Evolutionary conservation across 2,797 vertebrate species (phyloP).

Genomic region (Perodicticus potto): DNA sequence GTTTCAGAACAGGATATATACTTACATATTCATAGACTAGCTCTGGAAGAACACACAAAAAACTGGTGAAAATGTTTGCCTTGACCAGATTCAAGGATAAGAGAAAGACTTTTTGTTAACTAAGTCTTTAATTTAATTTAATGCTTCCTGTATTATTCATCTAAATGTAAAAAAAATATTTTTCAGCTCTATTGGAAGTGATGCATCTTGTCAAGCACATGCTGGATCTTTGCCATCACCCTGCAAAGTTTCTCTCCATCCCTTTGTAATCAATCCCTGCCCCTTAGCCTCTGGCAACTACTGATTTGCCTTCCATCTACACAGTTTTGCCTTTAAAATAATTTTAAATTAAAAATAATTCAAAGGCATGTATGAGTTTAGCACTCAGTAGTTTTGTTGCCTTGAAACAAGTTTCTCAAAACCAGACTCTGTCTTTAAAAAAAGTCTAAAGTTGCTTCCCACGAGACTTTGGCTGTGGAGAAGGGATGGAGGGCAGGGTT

Average conservation of each 20-base stretch:
- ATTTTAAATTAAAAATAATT: not conserved
- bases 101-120: not conserved
- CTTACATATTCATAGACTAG: not conserved
- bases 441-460: not conserved
- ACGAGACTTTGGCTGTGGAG: not conserved
- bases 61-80: not conserved
- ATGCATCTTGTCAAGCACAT: too few species aligned
- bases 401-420: not conserved
- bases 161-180: not conserved
- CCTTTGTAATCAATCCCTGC: not conserved
- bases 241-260: not conserved
- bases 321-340: conserved; percentile 20
- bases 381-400: not conserved
- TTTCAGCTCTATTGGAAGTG: not conserved
- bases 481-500: not conserved
- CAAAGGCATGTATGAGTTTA: not conserved
- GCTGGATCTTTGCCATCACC: not conserved
- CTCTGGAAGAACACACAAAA: not conserved
- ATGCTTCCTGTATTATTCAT: not conserved
- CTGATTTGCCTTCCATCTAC: not conserved
- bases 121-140: not conserved
- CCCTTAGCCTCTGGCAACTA: not conserved
- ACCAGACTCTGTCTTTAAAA: not conserved
- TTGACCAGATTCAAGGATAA: not conserved
- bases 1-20: not conserved